A percentile compares a stretch with the other conserved stretches of the same genome.
Conservation (phyloP, 2,888 invertebrate species). For the Nephrotoma appendiculata region DNA sequence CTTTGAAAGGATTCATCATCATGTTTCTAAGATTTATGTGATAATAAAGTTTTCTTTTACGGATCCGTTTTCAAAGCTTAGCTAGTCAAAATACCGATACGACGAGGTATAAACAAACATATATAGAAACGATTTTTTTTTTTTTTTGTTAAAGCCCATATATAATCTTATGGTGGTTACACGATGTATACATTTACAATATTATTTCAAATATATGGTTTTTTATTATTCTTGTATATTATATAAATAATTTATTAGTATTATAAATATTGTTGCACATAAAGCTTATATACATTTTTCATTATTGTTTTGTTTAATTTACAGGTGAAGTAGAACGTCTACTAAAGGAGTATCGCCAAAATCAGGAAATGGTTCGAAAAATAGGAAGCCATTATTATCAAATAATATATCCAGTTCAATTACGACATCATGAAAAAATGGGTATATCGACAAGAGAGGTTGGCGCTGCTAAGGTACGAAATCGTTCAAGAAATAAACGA, state of each 20-base stretch:
- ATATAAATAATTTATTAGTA: neutral
- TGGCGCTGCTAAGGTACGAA: constrained; percentile 71
- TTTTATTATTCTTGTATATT: neutral
- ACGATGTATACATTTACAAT: too few relatives aligned
- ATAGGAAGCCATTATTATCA: constrained; percentile 87
- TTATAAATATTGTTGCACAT: neutral
- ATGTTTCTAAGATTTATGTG: neutral
- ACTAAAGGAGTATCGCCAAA: constrained; percentile 79
- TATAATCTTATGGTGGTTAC: neutral
- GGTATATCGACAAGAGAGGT: constrained; percentile 88
- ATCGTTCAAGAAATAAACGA: constrained; percentile 33
- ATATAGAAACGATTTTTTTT: neutral
- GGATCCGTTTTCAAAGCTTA: neutral
- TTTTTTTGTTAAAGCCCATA: neutral
- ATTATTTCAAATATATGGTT: neutral
- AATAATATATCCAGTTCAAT: constrained; percentile 87
- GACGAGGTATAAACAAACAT: neutral
- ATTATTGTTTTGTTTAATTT: constrained; percentile 15
- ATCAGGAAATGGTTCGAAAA: constrained; percentile 81
- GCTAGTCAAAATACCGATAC: neutral
- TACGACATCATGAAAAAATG: constrained; percentile 91
- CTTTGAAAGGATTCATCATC: neutral
- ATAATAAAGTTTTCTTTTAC: neutral
- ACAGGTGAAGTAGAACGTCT: constrained; percentile 84
- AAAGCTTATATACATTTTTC: neutral